These are phyloP conservation scores for Siphonodentalium dalli DNA, from an alignment of 2,888 invertebrate genomes.

Conservation along the genomic window DNA sequence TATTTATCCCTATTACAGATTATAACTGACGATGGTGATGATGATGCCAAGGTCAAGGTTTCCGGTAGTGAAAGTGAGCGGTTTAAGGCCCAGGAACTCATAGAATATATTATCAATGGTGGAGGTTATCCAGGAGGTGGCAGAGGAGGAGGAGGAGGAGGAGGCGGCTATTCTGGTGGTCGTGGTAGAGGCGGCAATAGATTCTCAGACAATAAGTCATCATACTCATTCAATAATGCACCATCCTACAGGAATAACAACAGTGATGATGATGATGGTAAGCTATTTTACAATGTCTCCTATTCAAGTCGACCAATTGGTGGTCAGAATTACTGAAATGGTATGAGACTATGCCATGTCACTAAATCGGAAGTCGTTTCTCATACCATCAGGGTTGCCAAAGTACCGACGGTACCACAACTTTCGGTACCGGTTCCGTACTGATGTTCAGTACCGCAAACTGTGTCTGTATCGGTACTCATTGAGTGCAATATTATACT, in stretches of 20 bases:
- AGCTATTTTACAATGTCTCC: no score
- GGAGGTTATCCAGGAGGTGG: not conserved
- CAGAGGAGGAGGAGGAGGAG: not conserved
- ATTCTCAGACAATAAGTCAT: constrained; percentile 31
- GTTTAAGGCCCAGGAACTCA: constrained; percentile 64
- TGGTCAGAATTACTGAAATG: no score
- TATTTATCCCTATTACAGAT: constrained; percentile 40
- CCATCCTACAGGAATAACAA: not conserved
- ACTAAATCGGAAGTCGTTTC: no score
- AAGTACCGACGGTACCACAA: no score
- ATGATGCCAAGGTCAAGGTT: constrained; percentile 66
- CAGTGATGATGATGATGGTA: no score
- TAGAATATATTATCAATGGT: constrained; percentile 39
- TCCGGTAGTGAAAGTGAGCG: constrained; percentile 69
- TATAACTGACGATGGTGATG: constrained; percentile 36
- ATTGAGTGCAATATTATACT: no score
- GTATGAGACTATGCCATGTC: no score
- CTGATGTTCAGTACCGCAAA: no score
- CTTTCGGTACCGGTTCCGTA: no score
- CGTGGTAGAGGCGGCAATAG: constrained; percentile 15
- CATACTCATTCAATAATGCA: not conserved
- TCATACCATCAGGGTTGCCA: no score
- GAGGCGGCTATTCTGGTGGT: constrained; percentile 19
- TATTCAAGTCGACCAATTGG: no score
- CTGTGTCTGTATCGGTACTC: no score